Conservation (phyloP, 1,140 invertebrate species). For the Saccostrea glomerata region DNA sequence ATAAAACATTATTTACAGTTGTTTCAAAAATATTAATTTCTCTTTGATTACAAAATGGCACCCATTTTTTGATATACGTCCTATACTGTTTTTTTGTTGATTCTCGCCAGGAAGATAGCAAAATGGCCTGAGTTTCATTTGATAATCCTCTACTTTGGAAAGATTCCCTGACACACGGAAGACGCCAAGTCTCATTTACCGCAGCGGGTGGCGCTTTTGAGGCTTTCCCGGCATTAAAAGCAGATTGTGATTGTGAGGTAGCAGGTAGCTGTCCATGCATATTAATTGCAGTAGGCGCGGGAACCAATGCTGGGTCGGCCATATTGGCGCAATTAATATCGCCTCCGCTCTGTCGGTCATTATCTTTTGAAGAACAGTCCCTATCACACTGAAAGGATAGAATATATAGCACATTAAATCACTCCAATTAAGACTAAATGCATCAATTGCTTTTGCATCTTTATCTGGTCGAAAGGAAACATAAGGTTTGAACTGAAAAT, state of each 20-base stretch:
- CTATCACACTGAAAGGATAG: too few species aligned
- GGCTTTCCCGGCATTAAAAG: too few species aligned
- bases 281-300: background rate
- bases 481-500: too few species aligned
- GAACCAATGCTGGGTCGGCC: slow-evolving; percentile 35
- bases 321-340: slow-evolving; percentile 57
- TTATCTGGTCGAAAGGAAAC: slow-evolving; percentile 20
- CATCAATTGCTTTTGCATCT: slow-evolving; percentile 53
- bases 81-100: background rate
- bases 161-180: slow-evolving; percentile 1
- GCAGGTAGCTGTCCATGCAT: slow-evolving; percentile 10
- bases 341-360: background rate
- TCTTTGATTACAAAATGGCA: slow-evolving; percentile 38
- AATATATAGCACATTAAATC: too few species aligned
- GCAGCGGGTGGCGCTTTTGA: slow-evolving; percentile 16
- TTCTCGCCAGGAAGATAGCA: slow-evolving; percentile 20
- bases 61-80: too few species aligned
- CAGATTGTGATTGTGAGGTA: background rate
- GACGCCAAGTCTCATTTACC: slow-evolving; percentile 27
- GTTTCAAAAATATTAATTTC: slow-evolving; percentile 32
- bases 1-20: slow-evolving; percentile 28
- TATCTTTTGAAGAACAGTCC: background rate
- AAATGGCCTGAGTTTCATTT: slow-evolving; percentile 2
- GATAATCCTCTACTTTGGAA: slow-evolving; percentile 50
- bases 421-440: slow-evolving; percentile 47